A percentile compares a stretch with the other conserved stretches of the same genome.
These are phyloP conservation scores for Pygmarrhopalites habei DNA, from an alignment of 1,140 invertebrate species.

Conservation along the genomic window DNA sequence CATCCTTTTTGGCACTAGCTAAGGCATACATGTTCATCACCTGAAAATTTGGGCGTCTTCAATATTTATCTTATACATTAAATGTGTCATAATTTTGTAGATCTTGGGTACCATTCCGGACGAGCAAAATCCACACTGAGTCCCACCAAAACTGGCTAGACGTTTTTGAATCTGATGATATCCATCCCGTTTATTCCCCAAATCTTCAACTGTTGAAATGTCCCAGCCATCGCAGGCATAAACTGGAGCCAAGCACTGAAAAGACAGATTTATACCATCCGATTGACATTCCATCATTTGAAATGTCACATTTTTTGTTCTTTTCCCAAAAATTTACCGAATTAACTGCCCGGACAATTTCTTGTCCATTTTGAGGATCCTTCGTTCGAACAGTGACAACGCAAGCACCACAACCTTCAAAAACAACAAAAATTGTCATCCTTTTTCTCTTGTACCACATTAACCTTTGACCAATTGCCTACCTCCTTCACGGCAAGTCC, in stretches of 20 bases:
- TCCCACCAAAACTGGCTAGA: conserved; percentile 62
- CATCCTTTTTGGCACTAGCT: conserved; percentile 41
- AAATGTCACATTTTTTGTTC: neutral
- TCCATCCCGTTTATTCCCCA: conserved; percentile 61
- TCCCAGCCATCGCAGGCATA: too few species aligned
- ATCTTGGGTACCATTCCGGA: conserved; percentile 10
- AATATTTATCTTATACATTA: too few species aligned
- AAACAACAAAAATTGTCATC: neutral
- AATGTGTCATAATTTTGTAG: too few species aligned
- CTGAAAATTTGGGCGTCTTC: too few species aligned
- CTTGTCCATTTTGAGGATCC: conserved; percentile 39
- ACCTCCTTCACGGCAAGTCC: too few species aligned
- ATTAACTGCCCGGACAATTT: conserved; percentile 41
- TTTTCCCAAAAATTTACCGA: conserved; percentile 23
- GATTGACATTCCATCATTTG: neutral
- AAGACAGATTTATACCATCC: conserved; percentile 6
- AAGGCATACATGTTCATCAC: neutral
- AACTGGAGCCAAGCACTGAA: conserved; percentile 63
- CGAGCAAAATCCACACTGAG: conserved; percentile 4
- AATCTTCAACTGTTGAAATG: too few species aligned
- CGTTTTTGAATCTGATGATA: conserved; percentile 56
- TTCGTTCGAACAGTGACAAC: conserved; percentile 42
- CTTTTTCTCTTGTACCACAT: too few species aligned
- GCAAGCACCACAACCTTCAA: conserved; percentile 49
- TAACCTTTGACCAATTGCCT: conserved; percentile 41